Evolutionary conservation across 1,140 invertebrate genomes (phyloP).

Genomic region (Procambarus virginalis): DNA sequence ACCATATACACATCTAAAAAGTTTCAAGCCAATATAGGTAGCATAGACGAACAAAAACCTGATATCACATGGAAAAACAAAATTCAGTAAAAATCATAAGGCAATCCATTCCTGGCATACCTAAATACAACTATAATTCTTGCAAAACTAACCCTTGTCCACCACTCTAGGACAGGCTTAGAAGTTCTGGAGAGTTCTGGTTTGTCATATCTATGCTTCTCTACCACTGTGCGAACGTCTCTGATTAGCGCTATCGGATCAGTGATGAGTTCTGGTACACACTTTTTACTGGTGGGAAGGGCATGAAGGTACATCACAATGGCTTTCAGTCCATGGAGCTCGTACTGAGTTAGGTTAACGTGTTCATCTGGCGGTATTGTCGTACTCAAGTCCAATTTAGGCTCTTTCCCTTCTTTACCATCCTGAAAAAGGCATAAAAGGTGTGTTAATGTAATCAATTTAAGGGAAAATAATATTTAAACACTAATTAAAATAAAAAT

Average conservation of each 20-base stretch:
- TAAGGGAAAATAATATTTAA: too few relatives aligned
- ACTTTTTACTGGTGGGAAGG: conserved; percentile 89
- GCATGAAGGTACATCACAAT: conserved; percentile 94
- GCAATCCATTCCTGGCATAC: too few relatives aligned
- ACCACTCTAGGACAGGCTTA: conserved; percentile 71
- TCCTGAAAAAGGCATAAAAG: conserved; percentile 1
- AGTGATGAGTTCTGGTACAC: conserved; percentile 89
- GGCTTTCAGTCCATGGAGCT: conserved; percentile 91
- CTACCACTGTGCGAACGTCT: conserved; percentile 90
- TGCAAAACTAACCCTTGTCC: conserved; percentile 52
- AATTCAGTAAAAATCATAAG: too few relatives aligned
- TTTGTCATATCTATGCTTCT: conserved; percentile 90
- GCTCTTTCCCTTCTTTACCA: conserved; percentile 22
- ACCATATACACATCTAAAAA: too few relatives aligned
- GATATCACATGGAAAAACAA: too few relatives aligned
- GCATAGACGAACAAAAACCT: too few relatives aligned
- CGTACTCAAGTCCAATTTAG: background rate
- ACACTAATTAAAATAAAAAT: too few relatives aligned
- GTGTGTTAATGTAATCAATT: too few relatives aligned
- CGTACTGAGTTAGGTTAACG: conserved; percentile 78
- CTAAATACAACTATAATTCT: background rate
- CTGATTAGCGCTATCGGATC: conserved; percentile 92
- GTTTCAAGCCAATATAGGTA: too few relatives aligned
- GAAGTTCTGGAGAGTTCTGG: conserved; percentile 88
- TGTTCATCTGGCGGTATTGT: conserved; percentile 63